Evolutionary conservation across 2,113 vertebrate genomes (phyloP).

Genomic region (Dryoscopus gambensis): DNA sequence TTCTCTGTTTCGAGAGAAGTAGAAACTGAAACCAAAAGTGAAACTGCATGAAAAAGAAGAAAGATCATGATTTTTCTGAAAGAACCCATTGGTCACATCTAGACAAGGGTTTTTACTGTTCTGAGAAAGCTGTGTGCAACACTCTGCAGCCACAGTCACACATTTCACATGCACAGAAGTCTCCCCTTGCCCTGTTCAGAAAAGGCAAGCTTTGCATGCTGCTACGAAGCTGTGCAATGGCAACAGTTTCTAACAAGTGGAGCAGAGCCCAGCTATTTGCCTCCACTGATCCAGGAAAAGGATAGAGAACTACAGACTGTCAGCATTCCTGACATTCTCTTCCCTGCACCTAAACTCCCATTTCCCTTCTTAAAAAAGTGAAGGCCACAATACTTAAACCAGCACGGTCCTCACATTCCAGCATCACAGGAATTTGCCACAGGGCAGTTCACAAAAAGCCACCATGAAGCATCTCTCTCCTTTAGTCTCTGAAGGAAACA

Average conservation of each 20-base stretch:
- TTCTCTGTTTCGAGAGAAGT: background rate
- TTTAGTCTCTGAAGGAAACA: background rate
- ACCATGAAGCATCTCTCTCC: background rate
- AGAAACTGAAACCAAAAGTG: slow-evolving; percentile 26
- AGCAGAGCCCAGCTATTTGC: background rate
- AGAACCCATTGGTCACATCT: fast-evolving
- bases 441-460: background rate
- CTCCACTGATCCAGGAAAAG: slow-evolving; percentile 8
- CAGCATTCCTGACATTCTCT: slow-evolving; percentile 68
- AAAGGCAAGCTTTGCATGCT: background rate
- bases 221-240: background rate
- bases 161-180: background rate
- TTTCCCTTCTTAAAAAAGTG: background rate
- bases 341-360: background rate
- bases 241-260: background rate
- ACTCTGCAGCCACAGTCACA: background rate
- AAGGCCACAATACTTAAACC: background rate
- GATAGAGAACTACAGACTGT: slow-evolving; percentile 1
- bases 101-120: background rate
- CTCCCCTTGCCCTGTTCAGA: background rate
- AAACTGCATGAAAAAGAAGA: background rate
- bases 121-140: background rate
- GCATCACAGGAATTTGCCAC: slow-evolving; percentile 12
- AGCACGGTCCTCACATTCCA: background rate
- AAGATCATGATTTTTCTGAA: background rate